A percentile compares a stretch with the other conserved stretches of the same genome.
Conservation (phyloP, 2,797 vertebrate species). For the Salmo trutta region DNA sequence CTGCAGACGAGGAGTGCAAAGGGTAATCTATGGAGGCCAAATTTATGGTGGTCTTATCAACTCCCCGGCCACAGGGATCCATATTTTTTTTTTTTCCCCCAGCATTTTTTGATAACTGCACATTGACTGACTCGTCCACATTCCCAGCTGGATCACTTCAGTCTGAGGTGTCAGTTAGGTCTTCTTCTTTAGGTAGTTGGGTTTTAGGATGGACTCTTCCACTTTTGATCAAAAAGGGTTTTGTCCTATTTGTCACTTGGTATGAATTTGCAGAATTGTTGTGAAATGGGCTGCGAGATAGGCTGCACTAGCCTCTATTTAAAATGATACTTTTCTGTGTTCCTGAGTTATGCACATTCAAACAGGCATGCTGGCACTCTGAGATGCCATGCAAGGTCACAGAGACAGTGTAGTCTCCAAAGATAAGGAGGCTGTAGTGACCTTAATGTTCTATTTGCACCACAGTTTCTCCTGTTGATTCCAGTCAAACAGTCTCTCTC, state of each 20-base stretch:
- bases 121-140: not conserved
- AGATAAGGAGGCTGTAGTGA: not conserved
- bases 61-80: too few relatives aligned
- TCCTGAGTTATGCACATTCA: not conserved
- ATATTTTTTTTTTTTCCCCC: not conserved
- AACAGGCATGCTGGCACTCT: not conserved
- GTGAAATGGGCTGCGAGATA: not conserved
- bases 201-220: not conserved
- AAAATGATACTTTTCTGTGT: not conserved
- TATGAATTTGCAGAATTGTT: not conserved
- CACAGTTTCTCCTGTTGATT: not conserved
- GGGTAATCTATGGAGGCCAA: not conserved
- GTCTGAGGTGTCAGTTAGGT: not conserved
- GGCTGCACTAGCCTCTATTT: not conserved
- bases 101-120: not conserved
- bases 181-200: not conserved
- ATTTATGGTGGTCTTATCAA: not conserved
- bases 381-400: conserved; percentile 1
- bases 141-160: not conserved
- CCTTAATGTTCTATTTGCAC: too few relatives aligned
- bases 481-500: not conserved
- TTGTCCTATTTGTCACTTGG: not conserved
- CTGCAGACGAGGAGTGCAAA: not conserved
- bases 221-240: not conserved
- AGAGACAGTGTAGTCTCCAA: not conserved